Evolutionary conservation across 2,113 vertebrate genomes (phyloP).

Genomic region (Axis porcinus): DNA sequence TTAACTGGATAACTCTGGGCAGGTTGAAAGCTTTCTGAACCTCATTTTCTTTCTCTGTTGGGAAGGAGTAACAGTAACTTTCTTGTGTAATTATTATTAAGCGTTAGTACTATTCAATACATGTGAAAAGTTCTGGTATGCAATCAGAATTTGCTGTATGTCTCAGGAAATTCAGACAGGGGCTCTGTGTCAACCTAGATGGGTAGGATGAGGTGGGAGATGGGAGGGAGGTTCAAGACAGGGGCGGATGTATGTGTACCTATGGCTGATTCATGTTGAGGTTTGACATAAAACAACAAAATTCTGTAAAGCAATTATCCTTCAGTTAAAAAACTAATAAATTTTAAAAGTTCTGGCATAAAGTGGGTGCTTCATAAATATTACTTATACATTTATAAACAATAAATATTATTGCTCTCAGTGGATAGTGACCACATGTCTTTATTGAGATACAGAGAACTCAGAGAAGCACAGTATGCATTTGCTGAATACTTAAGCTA

Average conservation of each 20-base stretch:
- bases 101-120: background rate
- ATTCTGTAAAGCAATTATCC: background rate
- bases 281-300: background rate
- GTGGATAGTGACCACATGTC: background rate
- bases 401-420: background rate
- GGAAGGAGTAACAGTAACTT: background rate
- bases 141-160: background rate
- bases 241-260: background rate
- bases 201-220: background rate
- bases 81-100: conserved; percentile 6
- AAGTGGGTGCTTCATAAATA: conserved; percentile 3
- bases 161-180: background rate
- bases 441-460: background rate
- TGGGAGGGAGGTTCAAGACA: background rate
- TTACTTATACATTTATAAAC: background rate
- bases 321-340: background rate
- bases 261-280: background rate
- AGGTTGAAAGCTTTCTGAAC: background rate
- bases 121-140: background rate
- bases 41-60: background rate
- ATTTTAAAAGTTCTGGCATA: background rate
- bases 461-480: background rate
- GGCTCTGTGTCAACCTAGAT: background rate
- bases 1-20: background rate
- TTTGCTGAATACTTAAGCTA: background rate